Base-by-base conservation (phyloP, 2,888 invertebrate genomes). In the Nemurella pictetii region DNA sequence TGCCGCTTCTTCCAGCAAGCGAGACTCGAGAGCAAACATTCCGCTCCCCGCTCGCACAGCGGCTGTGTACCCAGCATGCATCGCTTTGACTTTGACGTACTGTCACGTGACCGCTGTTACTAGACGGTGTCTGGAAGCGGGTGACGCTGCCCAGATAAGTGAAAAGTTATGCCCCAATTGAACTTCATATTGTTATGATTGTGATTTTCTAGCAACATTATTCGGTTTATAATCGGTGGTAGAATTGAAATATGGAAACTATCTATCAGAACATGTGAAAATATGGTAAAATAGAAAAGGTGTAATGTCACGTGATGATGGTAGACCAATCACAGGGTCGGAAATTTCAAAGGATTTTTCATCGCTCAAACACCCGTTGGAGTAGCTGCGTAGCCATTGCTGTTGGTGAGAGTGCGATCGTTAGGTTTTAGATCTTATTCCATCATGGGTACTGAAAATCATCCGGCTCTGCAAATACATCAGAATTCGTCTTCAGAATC, bases 361-460 rank as follows among this genome's bases (percentile, higher is more conserved):
- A 86, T 88, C 87, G 87, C 87, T 88, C 87, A 87, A 88, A 88
- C 88, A 87, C 88, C 87, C 87, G 88, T 88, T 88, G 88, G 87
- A 87, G 87, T 88, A 87, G 88, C 87, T 90, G 90, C 89, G 90
- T 90, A 90, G 90, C 91, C 91, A 91, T 91, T 91, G 90, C 90
- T 89, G 89, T 89, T 89, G 89, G 89, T 89, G 89, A 89, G 89
- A 89, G 85, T 80, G 32, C 86, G 86, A 85, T 87, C 85, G 89
- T 90, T 90, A 89, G 89, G 89, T 89, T 89, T 88, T 89, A 89
- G 89, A 90, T 90, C 90, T 88, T 88, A 89, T 89, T 90, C 90
- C 89, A 90, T 90, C 90, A 92, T 92, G 92, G 91, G 90, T 89
- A 90, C 90, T 88, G 90, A 90, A 89, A 90, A 89, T 89, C 91